A percentile compares a stretch with the other conserved stretches of the same genome.
Evolutionary conservation across 92 coral and sea anemone species (phyloP).

Genomic region (Actinernus sp.): DNA sequence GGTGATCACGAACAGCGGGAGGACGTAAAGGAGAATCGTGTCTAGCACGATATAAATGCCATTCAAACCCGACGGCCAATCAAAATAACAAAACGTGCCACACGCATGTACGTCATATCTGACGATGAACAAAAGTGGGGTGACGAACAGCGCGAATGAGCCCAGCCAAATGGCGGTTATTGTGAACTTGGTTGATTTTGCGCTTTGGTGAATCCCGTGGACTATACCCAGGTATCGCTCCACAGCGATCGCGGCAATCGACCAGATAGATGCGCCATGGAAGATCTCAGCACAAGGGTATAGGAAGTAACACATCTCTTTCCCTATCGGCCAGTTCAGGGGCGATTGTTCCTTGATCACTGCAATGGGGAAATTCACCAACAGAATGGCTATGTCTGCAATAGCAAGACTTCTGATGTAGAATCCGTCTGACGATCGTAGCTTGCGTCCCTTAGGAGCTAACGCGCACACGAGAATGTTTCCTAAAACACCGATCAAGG

Average conservation of each 20-base stretch:
- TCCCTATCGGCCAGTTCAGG: slow-evolving; percentile 82
- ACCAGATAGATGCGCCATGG: slow-evolving; percentile 88
- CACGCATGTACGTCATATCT: slow-evolving; percentile 22
- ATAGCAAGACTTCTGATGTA: slow-evolving; percentile 88
- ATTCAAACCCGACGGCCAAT: slow-evolving; percentile 65
- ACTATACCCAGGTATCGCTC: slow-evolving; percentile 64
- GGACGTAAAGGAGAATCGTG: slow-evolving; percentile 24
- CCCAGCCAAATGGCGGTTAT: slow-evolving; percentile 74
- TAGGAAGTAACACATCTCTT: slow-evolving; percentile 55
- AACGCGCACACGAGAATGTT: slow-evolving; percentile 69
- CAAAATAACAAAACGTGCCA: slow-evolving; percentile 53
- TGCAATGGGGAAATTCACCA: slow-evolving; percentile 78
- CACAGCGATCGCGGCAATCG: slow-evolving; percentile 87
- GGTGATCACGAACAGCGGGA: slow-evolving; percentile 46
- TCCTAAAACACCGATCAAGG: slow-evolving; percentile 76
- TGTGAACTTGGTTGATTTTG: slow-evolving; percentile 12
- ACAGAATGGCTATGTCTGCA: slow-evolving; percentile 82
- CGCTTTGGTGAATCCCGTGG: neutral
- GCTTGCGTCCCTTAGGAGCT: slow-evolving; percentile 29
- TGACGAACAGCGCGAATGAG: slow-evolving; percentile 66
- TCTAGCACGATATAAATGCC: slow-evolving; percentile 16
- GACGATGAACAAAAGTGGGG: slow-evolving; percentile 74
- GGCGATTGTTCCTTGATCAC: slow-evolving; percentile 75
- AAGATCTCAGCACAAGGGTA: slow-evolving; percentile 86
- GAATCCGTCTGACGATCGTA: slow-evolving; percentile 56